Base-by-base conservation (phyloP, 2,797 vertebrate species). In the Parauchenoglanis punctatus region DNA sequence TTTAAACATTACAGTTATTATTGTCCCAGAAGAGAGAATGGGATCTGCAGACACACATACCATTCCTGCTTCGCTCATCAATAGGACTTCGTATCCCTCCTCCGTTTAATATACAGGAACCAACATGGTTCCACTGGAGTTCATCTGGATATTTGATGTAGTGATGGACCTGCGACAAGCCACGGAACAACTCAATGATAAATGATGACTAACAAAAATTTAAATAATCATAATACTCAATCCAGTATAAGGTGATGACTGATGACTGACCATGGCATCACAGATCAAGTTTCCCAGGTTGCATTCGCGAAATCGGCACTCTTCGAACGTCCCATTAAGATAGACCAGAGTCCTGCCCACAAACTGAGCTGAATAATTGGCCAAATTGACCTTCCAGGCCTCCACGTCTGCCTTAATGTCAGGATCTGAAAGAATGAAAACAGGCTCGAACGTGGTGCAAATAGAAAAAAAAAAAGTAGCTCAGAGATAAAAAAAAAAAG, bases 201-300 rank as follows among this genome's bases (percentile, higher is more conserved):
- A 54, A 56, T 1, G 0, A 78, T 58, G 40, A 58, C 15, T 12
- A 80, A 58, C 40, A 40, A 18, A 31, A 18, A n/a, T n/a, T 25
- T 8, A 7, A n/a, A 76, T 28, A 46, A 25, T 31, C 23, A 83
- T 23, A 31, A 46, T 15, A 28, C 40, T 31, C 0, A 44, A 52
- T 12, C 18, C n/a, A 75, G 72, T 2, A 49, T 7, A n/a, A 40
- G 25, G 18, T 61, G 46, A 25, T 35, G n/a, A 44, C 1, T 23
- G 25, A 65, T 23, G 18, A 85, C 90, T 91, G 15, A 99, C 98
- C 97, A 96, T 94, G 81, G 98, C 98, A 49, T 99, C 98, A 59
- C 97, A 99, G 87, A 99, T 97, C 68, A 99, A 90, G 92, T 99
- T 99, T 44, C 98, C 98, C 94, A 99, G 93, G 93, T 99, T 99